Evolutionary conservation across 2,888 invertebrate genomes (phyloP), one percentile per base, ranked within the genome.

Genomic region (Ennomos erosarius): DNA sequence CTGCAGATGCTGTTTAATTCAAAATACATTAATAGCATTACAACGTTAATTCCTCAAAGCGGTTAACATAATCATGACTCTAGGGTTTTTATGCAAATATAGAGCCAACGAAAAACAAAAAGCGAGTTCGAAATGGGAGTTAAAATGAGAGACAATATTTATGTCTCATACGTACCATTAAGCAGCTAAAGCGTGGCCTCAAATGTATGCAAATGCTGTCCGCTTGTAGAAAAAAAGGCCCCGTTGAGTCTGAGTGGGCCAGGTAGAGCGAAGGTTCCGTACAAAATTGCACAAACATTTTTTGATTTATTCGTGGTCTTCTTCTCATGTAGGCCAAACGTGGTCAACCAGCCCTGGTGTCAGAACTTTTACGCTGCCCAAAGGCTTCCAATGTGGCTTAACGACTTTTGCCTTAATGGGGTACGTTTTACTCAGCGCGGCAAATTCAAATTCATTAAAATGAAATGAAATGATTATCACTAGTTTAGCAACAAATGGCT

Each of bases 121-220:
- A 47, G 39, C 10, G 44, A 51, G 44, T 55, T 11, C n/a, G 8
- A 51, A 83, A 81, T 69, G 77, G 76, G 78, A 79, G 79, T 55
- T 11, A 4, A 51, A 83, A 81, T 69, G 77, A 77, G 78, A 79
- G 79, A 82, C 82, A 83, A 84, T 87, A 87, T 87, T 87, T 85
- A 87, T 87, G 76, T 73, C 83, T 79, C 81, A 74, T 75, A 83
- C 87, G 87, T 81, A 73, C 79, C 87, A 87, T 87, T 88, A 84
- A 84, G 81, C 87, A 84, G 78, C 73, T 73, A 75, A 85, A 82
- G 79, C 75, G 82, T 83, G 81, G 75, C 82, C 84, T 76, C 85
- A 80, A 85, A 76, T 84, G 73, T 82, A 86, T 87, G 87, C 85
- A 87, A 87, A 87, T 85, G 79, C 69, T 62, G 71, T 71, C 69